Evolutionary conservation across 2,888 invertebrate genomes (phyloP), one percentile per base, ranked within the genome.

Genomic region (Drosophila putrida): DNA sequence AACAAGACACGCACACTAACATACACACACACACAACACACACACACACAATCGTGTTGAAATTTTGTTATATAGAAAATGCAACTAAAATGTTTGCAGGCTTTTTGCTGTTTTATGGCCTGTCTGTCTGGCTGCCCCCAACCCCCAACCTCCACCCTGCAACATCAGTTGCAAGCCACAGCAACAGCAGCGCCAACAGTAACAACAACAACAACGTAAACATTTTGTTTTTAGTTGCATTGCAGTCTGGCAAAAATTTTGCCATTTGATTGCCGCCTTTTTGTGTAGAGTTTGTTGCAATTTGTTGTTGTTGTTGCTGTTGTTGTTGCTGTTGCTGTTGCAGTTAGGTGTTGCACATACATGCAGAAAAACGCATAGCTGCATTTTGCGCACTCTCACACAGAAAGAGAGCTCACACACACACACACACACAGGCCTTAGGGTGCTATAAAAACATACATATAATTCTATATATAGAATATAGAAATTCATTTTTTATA

Each of bases 231-330:
- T 79, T 77, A 79, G 78, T 76, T 79, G 76, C 74, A 74, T 57
- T 82, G 75, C 87, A 79, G 83, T 83, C 86, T 85, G 83, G 81
- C 74, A 82, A 88, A 82, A 85, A 79, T 85, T 85, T 85, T 85
- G 88, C 82, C 83, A 86, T 86, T 86, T 79, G 87, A 82, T 83
- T 83, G 83, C 49, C 58, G 63, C 69, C 78, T 82, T 82, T 75
- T 71, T 76, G 75, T 76, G 78, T 71, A 75, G 76, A 64, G 78
- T 74, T 79, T 79, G 72, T 78, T 78, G 73, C 77, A 72, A 76
- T 62, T 67, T 75, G 50, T n/a, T 41, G 54, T 44, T 57, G 55
- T 13, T 62, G 55, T 68, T 60, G 63, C 49, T 58, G 62, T 69
- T 51, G 50, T 25, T 41, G 54, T 50, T 57, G 55, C 25, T 62